Percentiles rank a stretch among this genome's conserved stretches.
phyloP scores from a whole-genome alignment of 2,113 vertebrate genomes.

The Sander vitreus region DNA sequence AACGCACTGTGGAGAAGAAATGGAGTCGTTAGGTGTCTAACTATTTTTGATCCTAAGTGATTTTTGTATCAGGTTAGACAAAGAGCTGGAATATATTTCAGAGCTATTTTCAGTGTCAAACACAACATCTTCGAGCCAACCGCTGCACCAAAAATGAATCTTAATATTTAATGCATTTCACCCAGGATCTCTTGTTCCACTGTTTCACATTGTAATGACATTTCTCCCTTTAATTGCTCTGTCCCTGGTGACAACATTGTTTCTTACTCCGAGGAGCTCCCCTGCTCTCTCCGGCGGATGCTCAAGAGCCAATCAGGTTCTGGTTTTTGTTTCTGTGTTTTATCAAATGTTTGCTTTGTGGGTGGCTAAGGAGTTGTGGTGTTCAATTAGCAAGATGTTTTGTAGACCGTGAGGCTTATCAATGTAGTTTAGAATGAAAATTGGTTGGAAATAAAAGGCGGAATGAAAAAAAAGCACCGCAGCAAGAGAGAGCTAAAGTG shows the following conservation, averaged over 20 bases:
- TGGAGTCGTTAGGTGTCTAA: not conserved
- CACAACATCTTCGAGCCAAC: not conserved
- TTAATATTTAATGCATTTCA: slow-evolving; percentile 65
- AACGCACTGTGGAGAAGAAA: not conserved
- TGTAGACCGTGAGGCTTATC: not conserved
- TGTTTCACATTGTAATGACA: slow-evolving; percentile 49
- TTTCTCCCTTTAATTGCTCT: slow-evolving; percentile 55
- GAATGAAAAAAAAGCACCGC: slow-evolving; percentile 6
- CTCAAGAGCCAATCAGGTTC: not conserved
- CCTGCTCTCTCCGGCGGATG: not conserved
- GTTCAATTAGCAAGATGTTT: slow-evolving; percentile 9
- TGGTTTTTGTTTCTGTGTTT: not conserved
- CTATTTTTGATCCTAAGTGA: slow-evolving; percentile 6
- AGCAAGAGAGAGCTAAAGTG: not conserved
- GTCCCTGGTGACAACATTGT: slow-evolving; percentile 29
- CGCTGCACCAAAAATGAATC: slow-evolving; percentile 23
- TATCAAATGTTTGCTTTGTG: slow-evolving; percentile 26
- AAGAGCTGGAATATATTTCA: not conserved
- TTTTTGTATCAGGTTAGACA: not conserved
- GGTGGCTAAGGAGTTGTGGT: not conserved
- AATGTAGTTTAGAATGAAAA: slow-evolving; percentile 2
- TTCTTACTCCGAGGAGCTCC: not conserved
- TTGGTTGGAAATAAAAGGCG: not conserved
- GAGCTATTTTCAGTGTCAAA: slow-evolving; percentile 14
- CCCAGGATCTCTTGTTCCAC: slow-evolving; percentile 26